phyloP scores from a whole-genome alignment of 2,888 invertebrate genomes.

The Allacma fusca region DNA sequence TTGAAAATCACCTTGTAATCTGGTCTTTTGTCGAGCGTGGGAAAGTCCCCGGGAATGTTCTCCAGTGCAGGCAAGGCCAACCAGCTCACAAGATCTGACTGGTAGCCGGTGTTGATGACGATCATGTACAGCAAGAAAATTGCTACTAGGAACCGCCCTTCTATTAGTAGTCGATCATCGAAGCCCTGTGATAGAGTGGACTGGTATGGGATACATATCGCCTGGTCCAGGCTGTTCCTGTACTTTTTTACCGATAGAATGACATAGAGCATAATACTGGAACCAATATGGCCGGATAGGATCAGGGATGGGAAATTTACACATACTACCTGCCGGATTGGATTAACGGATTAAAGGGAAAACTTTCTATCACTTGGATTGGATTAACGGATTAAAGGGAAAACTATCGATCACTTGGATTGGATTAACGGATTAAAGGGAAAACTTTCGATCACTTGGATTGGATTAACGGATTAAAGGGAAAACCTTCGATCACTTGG shows the following conservation, averaged over 20 bases:
- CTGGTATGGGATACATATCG: conserved; percentile 19
- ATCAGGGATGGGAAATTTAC: too few relatives aligned
- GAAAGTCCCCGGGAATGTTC: conserved; percentile 17
- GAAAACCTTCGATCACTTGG: too few relatives aligned
- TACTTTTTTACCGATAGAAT: neutral
- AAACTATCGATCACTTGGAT: too few relatives aligned
- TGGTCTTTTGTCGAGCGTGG: neutral
- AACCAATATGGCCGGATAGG: too few relatives aligned
- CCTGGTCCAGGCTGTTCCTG: neutral
- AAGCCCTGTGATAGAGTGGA: conserved; percentile 18
- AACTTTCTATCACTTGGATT: too few relatives aligned
- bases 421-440: too few relatives aligned
- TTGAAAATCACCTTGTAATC: conserved; percentile 24
- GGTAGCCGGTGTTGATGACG: conserved; percentile 16
- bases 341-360: too few relatives aligned
- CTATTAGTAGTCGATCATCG: neutral
- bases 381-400: too few relatives aligned
- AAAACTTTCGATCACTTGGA: too few relatives aligned
- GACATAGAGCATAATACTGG: neutral
- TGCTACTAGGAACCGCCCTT: neutral
- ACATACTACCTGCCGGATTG: too few relatives aligned
- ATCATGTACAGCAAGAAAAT: conserved; percentile 24
- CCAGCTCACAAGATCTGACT: conserved; percentile 9
- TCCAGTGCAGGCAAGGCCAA: conserved; percentile 12
- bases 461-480: too few relatives aligned